Base-by-base conservation (phyloP, 2,113 vertebrate genomes). In the Ammodytes dubius region DNA sequence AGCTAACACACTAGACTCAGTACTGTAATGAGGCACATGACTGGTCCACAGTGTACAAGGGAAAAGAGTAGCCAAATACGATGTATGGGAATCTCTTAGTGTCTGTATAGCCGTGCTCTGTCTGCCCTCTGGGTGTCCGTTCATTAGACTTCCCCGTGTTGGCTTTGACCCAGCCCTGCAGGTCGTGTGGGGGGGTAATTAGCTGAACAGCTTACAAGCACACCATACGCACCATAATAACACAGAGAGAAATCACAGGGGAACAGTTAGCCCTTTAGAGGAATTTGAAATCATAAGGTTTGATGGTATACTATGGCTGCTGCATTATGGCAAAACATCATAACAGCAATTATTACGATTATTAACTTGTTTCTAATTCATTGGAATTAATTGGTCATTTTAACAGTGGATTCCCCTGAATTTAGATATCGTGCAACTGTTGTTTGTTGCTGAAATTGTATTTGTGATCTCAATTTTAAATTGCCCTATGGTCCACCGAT, bases 141-240 rank as follows among this genome's bases (percentile, higher is more conserved):
- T 91, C 83, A 92, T 93, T 91, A 90, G 83, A 71, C 45, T 59
- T 61, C 67, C 77, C 81, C 45, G 58, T 77, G 86, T 81, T 82
- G 88, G 85, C 90, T 68, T 46, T 77, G 82, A 81, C 77, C 88
- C 83, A 75, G 82, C 82, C 91, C 76, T 57, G 79, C 57, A 77
- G 84, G 81, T 91, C 74, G 77, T 19, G 70, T 67, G 76, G 83
- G 84, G 83, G 84, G 73, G 65, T 87, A 91, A 93, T 93, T 93
- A 92, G 89, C 83, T 84, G 66, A 87, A 75, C 84, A 83, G 57
- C 54, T 53, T 87, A 81, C 11, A 46, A 27, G 40, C 17, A 27
- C 27, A 27, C 27, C 27, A 27, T 27, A 27, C 27, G 27, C 27
- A 47, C 47, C 12, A 9, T 45, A 47, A 79, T 45, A 72, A 84